Evolutionary conservation across 2,797 vertebrate species (phyloP), one percentile per base, ranked within the genome.

Genomic region (Sebastes iracundus): DNA sequence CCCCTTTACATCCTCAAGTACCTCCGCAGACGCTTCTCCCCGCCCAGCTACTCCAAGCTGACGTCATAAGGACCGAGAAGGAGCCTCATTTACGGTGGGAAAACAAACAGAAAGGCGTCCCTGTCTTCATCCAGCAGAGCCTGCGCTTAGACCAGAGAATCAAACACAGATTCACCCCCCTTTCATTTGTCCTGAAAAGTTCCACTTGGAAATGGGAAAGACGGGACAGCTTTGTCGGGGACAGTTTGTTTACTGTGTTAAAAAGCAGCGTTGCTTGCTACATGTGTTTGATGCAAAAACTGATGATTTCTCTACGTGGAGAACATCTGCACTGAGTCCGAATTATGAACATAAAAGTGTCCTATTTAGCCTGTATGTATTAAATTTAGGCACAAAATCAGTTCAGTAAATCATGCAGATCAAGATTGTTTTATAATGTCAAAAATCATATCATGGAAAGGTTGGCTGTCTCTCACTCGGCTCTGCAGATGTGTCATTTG

Each of bases 1-100:
- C 99, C 99, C 1, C 97, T 99, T 75, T 99, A 99, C 81, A 97
- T 99, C 89, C 97, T 99, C 87, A 99, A 99, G 94, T 99, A 99
- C 92, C 97, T 99, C 88, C 95, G 98, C 6, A 87, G 98, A 74
- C 97, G 97, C 77, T 99, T 99, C 95, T 99, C 98, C 4, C 99
- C 99, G 0, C 98, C 99, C 74, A 99, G 94, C 95, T 99, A 99
- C 94, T 99, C 98, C 1, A 99, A 99, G 94, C 96, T 99, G 65
- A 99, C 98, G 0, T 94, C 98, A 7, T 94, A 93, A 76, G 82
- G 62, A 63, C 64, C 2, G 5, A 5, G 35, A 52, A 52, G 58
- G 20, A 76, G 77, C 65, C 20, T 75, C 28, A 6, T 79, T 75
- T 58, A 12, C 73, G 32, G 56, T 0, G 1, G 72, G 38, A 32